These are phyloP conservation scores for Zaprionus lineosus DNA, from an alignment of 2,888 invertebrate species.

Conservation along the genomic window DNA sequence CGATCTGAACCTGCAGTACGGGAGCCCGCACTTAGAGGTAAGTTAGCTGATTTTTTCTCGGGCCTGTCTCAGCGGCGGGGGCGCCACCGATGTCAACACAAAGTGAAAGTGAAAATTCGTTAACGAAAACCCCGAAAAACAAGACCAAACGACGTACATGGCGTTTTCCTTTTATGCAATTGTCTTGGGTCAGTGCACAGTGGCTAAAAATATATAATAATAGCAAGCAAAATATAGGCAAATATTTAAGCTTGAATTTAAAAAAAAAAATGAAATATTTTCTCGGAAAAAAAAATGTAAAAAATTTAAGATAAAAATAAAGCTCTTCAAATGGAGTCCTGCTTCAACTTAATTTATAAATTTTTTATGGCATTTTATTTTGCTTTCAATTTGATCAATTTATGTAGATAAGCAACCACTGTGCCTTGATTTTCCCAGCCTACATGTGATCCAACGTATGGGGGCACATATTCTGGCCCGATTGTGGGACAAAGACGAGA, in stretches of 20 bases:
- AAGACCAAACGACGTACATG: not conserved
- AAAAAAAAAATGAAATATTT: not conserved
- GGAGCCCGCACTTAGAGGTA: conserved; percentile 21
- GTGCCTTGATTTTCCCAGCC: conserved; percentile 53
- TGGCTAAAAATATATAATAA: not conserved
- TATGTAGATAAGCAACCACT: not conserved
- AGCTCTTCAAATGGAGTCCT: no score
- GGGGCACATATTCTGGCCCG: conserved; percentile 22
- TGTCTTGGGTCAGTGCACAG: conserved; percentile 28
- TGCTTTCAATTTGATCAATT: no score
- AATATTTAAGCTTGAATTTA: not conserved
- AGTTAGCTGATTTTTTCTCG: conserved; percentile 17
- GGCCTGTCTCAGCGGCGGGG: no score
- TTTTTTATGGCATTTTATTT: no score
- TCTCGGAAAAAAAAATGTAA: no score
- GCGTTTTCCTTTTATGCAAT: conserved; percentile 72
- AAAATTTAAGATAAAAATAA: no score
- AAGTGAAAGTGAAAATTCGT: conserved; percentile 72
- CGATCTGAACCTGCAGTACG: conserved; percentile 40
- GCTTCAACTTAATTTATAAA: no score
- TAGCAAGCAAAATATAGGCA: not conserved
- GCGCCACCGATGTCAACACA: conserved; percentile 63
- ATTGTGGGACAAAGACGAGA: conserved; percentile 38
- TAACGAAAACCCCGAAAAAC: conserved; percentile 27
- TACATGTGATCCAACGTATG: conserved; percentile 41